These are phyloP conservation scores for Boleophthalmus pectinirostris DNA, from an alignment of 2,113 vertebrate genomes.

Conservation along the genomic window DNA sequence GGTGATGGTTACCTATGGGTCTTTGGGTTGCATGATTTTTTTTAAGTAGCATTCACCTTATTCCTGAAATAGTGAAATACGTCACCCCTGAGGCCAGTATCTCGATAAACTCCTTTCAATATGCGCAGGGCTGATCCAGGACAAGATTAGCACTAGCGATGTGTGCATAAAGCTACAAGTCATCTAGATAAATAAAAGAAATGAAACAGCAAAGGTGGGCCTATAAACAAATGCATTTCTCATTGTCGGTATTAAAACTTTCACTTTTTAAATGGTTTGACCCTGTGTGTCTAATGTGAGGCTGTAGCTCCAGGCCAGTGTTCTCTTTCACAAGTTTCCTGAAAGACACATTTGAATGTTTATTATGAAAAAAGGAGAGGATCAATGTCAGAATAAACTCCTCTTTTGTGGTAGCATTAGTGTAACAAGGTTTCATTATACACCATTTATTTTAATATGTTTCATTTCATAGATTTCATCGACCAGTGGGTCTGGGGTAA, in stretches of 20 bases:
- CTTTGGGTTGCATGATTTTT: constrained; percentile 63
- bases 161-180: constrained; percentile 67
- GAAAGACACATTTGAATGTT: constrained; percentile 1
- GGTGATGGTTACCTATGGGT: constrained; percentile 52
- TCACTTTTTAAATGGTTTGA: constrained; percentile 34
- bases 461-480: background rate
- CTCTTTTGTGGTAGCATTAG: background rate
- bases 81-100: constrained; percentile 69
- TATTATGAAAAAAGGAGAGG: background rate
- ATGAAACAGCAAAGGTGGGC: background rate
- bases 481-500: no score
- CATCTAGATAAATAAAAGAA: constrained; percentile 69
- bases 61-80: constrained; percentile 55
- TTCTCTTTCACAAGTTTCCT: constrained; percentile 11
- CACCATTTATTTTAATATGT: background rate
- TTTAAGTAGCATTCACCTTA: constrained; percentile 64
- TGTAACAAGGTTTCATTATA: background rate
- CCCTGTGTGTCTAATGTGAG: constrained; percentile 1
- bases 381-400: background rate
- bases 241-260: constrained; percentile 57
- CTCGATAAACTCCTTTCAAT: constrained; percentile 76
- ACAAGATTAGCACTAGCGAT: constrained; percentile 61
- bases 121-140: constrained; percentile 69
- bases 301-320: background rate
- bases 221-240: constrained; percentile 54